Evolutionary conservation across 2,113 vertebrate genomes (phyloP).

Genomic region (Melanotaenia duboulayi): DNA sequence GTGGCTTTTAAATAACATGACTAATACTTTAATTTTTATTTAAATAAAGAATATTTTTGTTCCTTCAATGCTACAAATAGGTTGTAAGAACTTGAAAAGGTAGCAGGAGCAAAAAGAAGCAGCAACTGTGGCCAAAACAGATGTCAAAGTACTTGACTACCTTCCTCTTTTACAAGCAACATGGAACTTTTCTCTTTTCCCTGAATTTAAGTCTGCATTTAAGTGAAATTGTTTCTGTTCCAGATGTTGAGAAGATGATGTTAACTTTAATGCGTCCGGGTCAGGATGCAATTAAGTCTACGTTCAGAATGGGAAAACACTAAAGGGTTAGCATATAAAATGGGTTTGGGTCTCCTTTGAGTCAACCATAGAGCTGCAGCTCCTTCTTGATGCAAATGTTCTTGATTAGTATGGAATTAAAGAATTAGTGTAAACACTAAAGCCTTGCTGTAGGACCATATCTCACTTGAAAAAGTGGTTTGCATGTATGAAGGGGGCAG

Average conservation of each 20-base stretch:
- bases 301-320: not conserved
- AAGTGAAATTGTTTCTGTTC: not conserved
- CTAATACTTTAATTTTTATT: not conserved
- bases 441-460: conserved; percentile 36
- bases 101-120: no score
- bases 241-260: not conserved
- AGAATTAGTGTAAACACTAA: conserved; percentile 34
- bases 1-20: not conserved
- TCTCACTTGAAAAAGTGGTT: conserved; percentile 44
- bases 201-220: not conserved
- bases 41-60: not conserved
- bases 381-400: not conserved
- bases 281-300: no score
- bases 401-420: not conserved
- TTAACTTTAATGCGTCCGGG: not conserved
- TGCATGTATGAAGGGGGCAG: conserved; percentile 16
- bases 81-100: no score
- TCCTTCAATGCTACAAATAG: not conserved
- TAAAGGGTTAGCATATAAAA: not conserved
- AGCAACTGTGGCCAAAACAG: no score
- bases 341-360: not conserved
- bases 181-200: no score
- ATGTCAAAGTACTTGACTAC: no score
- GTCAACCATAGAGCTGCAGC: not conserved
- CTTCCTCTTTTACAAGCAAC: no score